Base-by-base conservation (phyloP, 2,888 invertebrate genomes). In the Nudaria mundana region DNA sequence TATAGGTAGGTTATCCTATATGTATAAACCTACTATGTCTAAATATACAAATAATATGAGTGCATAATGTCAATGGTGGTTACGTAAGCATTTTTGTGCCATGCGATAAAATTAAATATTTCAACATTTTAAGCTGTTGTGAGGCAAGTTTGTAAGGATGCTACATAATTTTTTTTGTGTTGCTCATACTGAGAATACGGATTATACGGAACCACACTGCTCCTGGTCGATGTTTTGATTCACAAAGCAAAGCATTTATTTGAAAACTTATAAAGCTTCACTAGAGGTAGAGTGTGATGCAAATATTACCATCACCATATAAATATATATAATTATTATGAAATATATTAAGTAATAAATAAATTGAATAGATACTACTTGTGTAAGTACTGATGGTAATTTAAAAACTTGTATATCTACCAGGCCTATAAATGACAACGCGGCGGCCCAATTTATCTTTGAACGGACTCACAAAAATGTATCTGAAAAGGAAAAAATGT, bases 391-490 rank as follows among this genome's bases (percentile, higher is more conserved):
- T 61, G 52, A 61, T 61, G 52, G 58, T 57, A 48, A 51, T 28
- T 47, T 58, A 54, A 63, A 58, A 51, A 47, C 44, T 54, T 53
- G 49, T 65, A 71, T 76, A 77, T 66, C 66, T 91, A 94, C 95
- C 94, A 74, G 94, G 94, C 80, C 94, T 91, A 56, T 93, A 93
- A 56, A 95, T 91, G 56, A 95, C 91, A 30, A 95, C 93, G 43
- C 94, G 91, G 38, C 95, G 91, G 5, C 95, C 94, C 56, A 90
- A 79, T 49, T 89, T 90, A 76, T 96, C 95, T 63, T 94, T 90
- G 73, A 93, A 92, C 10, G 95, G 95, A 53, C 94, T 93, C 33
- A 92, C 93, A 73, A 95, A 95, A 55, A 95, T 89, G 74, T 94
- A 95, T 60, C 95, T 93, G 84, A 85, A 84, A 41, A 25, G 45